These are phyloP conservation scores for Eurois occulta DNA, from an alignment of 2,888 invertebrate genomes.

Conservation along the genomic window DNA sequence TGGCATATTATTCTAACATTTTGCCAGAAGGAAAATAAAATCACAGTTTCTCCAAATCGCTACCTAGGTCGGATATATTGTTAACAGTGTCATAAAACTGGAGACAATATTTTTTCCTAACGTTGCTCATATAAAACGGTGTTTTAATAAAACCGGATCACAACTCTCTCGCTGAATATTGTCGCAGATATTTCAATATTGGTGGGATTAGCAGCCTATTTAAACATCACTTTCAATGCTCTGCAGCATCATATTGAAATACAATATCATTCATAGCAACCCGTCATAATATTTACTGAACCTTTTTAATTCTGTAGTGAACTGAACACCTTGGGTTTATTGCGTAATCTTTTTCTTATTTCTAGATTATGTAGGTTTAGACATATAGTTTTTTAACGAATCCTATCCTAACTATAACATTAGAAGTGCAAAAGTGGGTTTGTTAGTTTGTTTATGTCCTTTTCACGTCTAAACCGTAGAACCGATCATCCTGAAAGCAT, in stretches of 20 bases:
- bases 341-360: constrained; percentile 24
- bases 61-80: constrained; percentile 66
- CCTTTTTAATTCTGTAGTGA: constrained; percentile 83
- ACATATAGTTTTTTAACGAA: background rate
- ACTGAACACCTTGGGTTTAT: constrained; percentile 63
- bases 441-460: no score
- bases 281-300: constrained; percentile 86
- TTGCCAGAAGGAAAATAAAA: constrained; percentile 57
- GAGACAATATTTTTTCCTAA: constrained; percentile 79
- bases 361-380: background rate
- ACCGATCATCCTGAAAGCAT: no score
- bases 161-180: constrained; percentile 86
- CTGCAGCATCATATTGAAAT: constrained; percentile 86
- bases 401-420: no score
- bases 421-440: no score
- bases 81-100: constrained; percentile 71
- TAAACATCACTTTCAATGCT: constrained; percentile 87
- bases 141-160: constrained; percentile 90
- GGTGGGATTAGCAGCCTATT: constrained; percentile 89
- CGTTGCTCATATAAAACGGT: constrained; percentile 82
- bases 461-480: no score
- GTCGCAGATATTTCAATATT: constrained; percentile 90
- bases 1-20: constrained; percentile 48
- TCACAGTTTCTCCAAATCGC: constrained; percentile 62
- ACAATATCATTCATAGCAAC: constrained; percentile 86